Percentiles rank a stretch among this genome's conserved stretches.
These are phyloP conservation scores for Rhynchophorus ferrugineus DNA, from an alignment of 1,140 invertebrate genomes.

Conservation along the genomic window DNA sequence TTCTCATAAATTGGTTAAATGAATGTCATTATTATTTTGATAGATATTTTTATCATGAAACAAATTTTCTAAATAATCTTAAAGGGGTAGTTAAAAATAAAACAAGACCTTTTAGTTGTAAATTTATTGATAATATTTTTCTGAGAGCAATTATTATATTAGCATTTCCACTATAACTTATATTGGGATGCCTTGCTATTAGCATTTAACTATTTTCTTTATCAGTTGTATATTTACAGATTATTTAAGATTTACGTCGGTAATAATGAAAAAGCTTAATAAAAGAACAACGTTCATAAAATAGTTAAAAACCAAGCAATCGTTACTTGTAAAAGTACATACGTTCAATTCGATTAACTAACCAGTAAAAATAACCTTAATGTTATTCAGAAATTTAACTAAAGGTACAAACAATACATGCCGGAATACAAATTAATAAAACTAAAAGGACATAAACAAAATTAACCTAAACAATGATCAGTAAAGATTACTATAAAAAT, in stretches of 20 bases:
- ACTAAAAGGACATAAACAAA: no score
- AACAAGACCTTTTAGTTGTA: slow-evolving; percentile 3
- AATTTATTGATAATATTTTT: slow-evolving; percentile 25
- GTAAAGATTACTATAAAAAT: slow-evolving; percentile 4
- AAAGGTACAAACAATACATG: no score
- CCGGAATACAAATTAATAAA: no score
- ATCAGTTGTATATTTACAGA: slow-evolving; percentile 14
- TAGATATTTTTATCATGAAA: no score
- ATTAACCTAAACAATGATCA: neutral
- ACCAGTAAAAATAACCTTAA: no score
- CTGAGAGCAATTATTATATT: slow-evolving; percentile 23
- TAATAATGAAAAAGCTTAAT: neutral
- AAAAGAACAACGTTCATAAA: neutral
- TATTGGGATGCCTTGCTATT: slow-evolving; percentile 16
- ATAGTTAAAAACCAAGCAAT: slow-evolving; percentile 1
- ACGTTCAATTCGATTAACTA: no score
- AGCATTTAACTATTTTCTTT: slow-evolving; percentile 18
- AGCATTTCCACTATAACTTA: slow-evolving; percentile 24
- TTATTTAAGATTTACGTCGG: slow-evolving; percentile 6
- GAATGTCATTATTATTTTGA: no score
- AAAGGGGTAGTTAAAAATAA: no score
- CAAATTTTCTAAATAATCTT: no score
- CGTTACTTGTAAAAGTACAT: neutral
- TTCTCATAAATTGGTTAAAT: no score
- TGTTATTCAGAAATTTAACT: no score